Conservation (phyloP, 2,113 vertebrate species). For the Felis chaus region DNA sequence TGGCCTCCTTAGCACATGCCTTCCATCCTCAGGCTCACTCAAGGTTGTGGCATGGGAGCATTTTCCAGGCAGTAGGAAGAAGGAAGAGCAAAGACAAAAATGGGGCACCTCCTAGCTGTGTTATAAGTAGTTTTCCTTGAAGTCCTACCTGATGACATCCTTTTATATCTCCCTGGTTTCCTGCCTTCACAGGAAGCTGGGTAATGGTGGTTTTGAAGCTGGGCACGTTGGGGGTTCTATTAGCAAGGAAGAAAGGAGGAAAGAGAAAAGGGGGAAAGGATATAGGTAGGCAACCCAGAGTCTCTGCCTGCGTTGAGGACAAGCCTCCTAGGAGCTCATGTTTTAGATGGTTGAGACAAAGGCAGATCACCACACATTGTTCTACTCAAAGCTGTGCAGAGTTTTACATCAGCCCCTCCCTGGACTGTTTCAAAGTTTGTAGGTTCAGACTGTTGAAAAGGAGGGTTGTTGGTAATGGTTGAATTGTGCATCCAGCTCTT, state of each 20-base stretch:
- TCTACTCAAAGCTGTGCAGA: neutral
- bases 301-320: neutral
- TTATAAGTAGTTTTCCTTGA: neutral
- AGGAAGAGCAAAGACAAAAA: neutral
- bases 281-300: neutral
- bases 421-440: neutral
- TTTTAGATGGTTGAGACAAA: neutral
- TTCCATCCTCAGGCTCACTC: neutral
- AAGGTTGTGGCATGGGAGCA: neutral
- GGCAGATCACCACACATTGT: neutral
- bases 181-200: neutral
- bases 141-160: neutral
- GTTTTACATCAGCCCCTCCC: neutral
- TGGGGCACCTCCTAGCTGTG: neutral
- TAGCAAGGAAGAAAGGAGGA: neutral
- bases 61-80: neutral
- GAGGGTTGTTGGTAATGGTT: neutral
- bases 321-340: neutral
- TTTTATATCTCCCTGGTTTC: neutral
- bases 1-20: neutral
- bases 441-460: neutral
- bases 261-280: neutral
- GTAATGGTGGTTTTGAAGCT: slow-evolving; percentile 13
- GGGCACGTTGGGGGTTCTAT: neutral
- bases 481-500: slow-evolving; percentile 10